These are phyloP conservation scores for Pseudomugil gertrudae DNA, from an alignment of 2,797 vertebrate species.

Conservation along the genomic window DNA sequence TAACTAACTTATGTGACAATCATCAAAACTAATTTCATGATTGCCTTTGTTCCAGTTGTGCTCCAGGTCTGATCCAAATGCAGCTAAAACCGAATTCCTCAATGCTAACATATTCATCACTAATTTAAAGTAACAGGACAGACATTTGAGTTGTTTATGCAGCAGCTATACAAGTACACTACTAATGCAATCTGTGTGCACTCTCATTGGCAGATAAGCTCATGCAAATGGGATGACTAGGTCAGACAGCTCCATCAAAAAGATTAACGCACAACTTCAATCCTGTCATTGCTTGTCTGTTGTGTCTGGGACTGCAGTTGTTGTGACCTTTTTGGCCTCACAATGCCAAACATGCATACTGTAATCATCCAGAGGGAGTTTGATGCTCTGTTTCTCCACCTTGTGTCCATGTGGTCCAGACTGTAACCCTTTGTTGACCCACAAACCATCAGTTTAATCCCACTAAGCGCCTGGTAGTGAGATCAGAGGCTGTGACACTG, in stretches of 20 bases:
- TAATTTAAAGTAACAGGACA: constrained; percentile 7
- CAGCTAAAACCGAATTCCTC: not conserved
- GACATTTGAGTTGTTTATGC: constrained; percentile 32
- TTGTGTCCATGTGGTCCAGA: constrained; percentile 47
- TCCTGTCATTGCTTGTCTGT: constrained; percentile 62
- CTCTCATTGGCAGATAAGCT: constrained; percentile 76
- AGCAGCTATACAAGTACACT: constrained; percentile 33
- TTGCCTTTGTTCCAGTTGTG: not conserved
- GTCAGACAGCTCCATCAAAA: constrained; percentile 69
- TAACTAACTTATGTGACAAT: not conserved
- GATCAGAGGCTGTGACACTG: constrained; percentile 69
- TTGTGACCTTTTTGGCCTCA: constrained; percentile 35
- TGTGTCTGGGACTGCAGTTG: constrained; percentile 42
- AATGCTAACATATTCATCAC: not conserved
- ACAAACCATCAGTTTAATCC: constrained; percentile 73
- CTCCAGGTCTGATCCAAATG: constrained; percentile 1
- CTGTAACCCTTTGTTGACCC: constrained; percentile 66
- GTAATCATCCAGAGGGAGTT: constrained; percentile 12
- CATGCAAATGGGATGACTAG: constrained; percentile 77
- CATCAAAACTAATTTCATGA: not conserved
- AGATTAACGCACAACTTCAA: constrained; percentile 70
- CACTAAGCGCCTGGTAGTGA: constrained; percentile 68
- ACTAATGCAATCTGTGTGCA: constrained; percentile 45
- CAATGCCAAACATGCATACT: constrained; percentile 16
- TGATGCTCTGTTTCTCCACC: not conserved